phyloP scores from a whole-genome alignment of 2,888 invertebrate genomes.

The Uropetala carovei region DNA sequence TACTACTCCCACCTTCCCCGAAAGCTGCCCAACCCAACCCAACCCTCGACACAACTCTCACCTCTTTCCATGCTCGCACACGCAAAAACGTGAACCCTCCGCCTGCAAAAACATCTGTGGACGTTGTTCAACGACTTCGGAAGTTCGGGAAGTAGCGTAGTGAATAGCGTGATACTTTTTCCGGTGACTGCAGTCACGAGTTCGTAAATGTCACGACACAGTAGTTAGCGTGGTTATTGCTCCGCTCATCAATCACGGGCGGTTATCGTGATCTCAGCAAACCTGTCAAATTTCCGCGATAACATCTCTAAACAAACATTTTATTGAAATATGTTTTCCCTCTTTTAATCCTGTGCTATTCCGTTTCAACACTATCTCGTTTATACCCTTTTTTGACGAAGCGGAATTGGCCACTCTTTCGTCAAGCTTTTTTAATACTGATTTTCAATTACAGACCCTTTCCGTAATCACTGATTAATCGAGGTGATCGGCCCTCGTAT shows the following conservation, averaged over 20 bases:
- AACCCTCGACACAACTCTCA: not conserved
- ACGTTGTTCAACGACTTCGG: not conserved
- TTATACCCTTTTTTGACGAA: not conserved
- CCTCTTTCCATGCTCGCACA: not conserved
- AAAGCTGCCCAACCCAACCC: no score
- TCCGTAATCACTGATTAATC: not conserved
- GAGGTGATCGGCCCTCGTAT: not conserved
- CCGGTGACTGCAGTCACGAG: not conserved
- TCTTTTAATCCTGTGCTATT: conserved; percentile 28
- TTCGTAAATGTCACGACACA: conserved; percentile 46
- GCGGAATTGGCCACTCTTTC: conserved; percentile 12
- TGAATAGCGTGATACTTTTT: conserved; percentile 40
- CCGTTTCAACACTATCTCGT: conserved; percentile 41
- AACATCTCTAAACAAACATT: conserved; percentile 61
- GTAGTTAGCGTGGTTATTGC: conserved; percentile 34
- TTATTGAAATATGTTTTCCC: conserved; percentile 62
- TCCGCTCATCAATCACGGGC: conserved; percentile 35
- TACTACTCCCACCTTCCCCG: no score
- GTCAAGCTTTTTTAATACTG: not conserved
- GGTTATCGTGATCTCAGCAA: not conserved
- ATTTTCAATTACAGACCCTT: not conserved
- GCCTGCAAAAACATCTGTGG: no score
- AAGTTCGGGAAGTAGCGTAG: not conserved
- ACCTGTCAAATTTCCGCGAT: conserved; percentile 43
- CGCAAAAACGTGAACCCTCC: not conserved